A percentile compares a stretch with the other conserved stretches of the same genome.
phyloP scores from a whole-genome alignment of 2,888 invertebrate species.

The Ecliptopera silaceata region DNA sequence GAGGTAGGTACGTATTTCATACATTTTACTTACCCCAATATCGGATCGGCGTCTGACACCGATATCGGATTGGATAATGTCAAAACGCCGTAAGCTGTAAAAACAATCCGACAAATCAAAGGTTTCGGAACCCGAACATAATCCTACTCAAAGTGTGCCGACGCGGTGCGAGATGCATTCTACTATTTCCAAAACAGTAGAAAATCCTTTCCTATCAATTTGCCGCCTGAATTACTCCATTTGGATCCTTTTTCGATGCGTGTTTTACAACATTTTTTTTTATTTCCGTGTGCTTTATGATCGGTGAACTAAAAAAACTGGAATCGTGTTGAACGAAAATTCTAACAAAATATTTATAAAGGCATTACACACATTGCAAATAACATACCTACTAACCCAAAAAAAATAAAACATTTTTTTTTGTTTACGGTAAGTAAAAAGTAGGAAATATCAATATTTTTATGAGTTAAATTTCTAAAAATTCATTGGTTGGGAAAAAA shows the following conservation, averaged over 20 bases:
- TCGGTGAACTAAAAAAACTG: constrained; percentile 27
- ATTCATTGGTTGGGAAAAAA: too few relatives aligned
- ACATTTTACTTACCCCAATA: too few relatives aligned
- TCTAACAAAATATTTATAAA: constrained; percentile 31
- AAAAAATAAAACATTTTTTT: too few relatives aligned
- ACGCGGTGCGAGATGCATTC: constrained; percentile 45
- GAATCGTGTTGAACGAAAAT: constrained; percentile 30
- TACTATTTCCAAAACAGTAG: constrained; percentile 80
- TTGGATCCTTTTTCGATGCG: constrained; percentile 54
- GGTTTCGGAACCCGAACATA: constrained; percentile 59
- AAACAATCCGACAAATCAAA: constrained; percentile 70
- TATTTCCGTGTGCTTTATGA: constrained; percentile 44
- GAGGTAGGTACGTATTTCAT: too few relatives aligned
- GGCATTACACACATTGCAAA: too few relatives aligned
- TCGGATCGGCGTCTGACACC: too few relatives aligned
- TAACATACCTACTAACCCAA: too few relatives aligned
- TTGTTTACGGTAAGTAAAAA: too few relatives aligned
- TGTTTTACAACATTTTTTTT: constrained; percentile 64
- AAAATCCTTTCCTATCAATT: constrained; percentile 79
- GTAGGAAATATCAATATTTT: too few relatives aligned
- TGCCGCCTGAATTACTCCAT: constrained; percentile 74
- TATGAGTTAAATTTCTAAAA: too few relatives aligned
- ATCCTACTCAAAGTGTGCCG: constrained; percentile 75
- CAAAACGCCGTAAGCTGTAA: constrained; percentile 81
- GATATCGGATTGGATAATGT: too few relatives aligned